Percentiles rank a stretch among this genome's conserved stretches.
Conservation (phyloP, 2,113 vertebrate species). For the Xiphophorus hellerii region DNA sequence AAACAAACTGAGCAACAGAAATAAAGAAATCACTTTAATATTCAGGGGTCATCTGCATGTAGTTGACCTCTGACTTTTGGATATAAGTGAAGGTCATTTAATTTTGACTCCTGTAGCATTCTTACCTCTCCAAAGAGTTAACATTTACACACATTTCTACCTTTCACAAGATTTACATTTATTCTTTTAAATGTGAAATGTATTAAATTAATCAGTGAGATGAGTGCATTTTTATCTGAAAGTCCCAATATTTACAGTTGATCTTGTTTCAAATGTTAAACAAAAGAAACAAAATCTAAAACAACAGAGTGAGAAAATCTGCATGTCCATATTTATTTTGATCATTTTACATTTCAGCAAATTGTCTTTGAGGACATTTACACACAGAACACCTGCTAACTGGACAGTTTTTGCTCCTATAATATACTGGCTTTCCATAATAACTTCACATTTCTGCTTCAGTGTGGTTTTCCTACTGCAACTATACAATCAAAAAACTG, state of each 20-base stretch:
- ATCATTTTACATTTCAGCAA: conserved; percentile 74
- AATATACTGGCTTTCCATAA: conserved; percentile 61
- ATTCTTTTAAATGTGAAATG: too few species aligned
- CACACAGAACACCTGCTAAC: conserved; percentile 74
- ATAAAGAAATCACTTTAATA: too few species aligned
- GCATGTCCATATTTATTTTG: conserved; percentile 78
- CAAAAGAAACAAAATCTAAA: background rate
- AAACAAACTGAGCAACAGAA: too few species aligned
- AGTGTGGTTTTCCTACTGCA: conserved; percentile 54
- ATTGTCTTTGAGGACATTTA: conserved; percentile 73
- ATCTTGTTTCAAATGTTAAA: background rate
- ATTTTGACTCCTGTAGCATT: too few species aligned
- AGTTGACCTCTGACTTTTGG: too few species aligned
- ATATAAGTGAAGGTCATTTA: too few species aligned
- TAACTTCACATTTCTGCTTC: conserved; percentile 56
- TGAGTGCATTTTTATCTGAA: too few species aligned
- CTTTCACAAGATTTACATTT: too few species aligned
- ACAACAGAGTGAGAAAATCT: conserved; percentile 40
- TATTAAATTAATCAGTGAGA: too few species aligned
- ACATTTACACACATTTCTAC: too few species aligned
- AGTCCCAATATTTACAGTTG: background rate
- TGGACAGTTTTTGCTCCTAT: conserved; percentile 64
- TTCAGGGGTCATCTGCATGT: too few species aligned
- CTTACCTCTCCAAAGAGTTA: too few species aligned
- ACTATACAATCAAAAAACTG: conserved; percentile 78